These are phyloP conservation scores for Drymonia ruficornis DNA, from an alignment of 2,888 invertebrate species.

Conservation along the genomic window DNA sequence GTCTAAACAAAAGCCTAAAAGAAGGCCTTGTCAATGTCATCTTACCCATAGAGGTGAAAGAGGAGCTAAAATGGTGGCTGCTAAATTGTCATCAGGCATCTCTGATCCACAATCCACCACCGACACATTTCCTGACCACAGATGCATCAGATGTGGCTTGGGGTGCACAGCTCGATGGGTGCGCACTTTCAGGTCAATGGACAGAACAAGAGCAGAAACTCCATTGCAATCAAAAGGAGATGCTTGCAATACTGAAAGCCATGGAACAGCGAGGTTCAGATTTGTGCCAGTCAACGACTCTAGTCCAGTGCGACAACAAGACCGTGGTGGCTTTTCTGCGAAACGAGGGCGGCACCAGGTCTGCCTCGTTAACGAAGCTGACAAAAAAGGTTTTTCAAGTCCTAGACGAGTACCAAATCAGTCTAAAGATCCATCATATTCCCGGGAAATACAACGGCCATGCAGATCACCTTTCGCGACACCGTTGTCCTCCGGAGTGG, in stretches of 20 bases:
- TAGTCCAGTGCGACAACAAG: constrained; percentile 9
- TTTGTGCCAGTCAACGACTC: background rate
- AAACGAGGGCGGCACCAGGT: too few species aligned
- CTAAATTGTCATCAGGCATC: background rate
- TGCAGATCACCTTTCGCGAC: too few species aligned
- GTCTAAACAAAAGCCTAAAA: too few species aligned
- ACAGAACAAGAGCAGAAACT: background rate
- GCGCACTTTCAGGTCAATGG: constrained; percentile 3
- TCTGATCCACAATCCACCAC: constrained; percentile 5
- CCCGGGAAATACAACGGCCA: too few species aligned
- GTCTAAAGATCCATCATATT: too few species aligned
- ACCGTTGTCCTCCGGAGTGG: too few species aligned
- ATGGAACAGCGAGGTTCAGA: background rate
- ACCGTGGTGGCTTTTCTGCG: background rate
- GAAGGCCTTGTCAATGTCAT: too few species aligned
- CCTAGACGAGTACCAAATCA: too few species aligned
- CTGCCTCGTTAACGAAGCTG: too few species aligned
- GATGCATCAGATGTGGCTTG: constrained; percentile 11
- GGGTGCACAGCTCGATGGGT: constrained; percentile 11
- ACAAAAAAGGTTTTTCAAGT: too few species aligned
- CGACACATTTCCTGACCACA: constrained; percentile 12
- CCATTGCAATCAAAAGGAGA: constrained; percentile 14
- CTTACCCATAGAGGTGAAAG: too few species aligned
- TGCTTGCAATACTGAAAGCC: constrained; percentile 6
- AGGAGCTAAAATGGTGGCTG: too few species aligned